Base-by-base conservation (phyloP, 2,797 vertebrate genomes). In the Oreochromis mossambicus region DNA sequence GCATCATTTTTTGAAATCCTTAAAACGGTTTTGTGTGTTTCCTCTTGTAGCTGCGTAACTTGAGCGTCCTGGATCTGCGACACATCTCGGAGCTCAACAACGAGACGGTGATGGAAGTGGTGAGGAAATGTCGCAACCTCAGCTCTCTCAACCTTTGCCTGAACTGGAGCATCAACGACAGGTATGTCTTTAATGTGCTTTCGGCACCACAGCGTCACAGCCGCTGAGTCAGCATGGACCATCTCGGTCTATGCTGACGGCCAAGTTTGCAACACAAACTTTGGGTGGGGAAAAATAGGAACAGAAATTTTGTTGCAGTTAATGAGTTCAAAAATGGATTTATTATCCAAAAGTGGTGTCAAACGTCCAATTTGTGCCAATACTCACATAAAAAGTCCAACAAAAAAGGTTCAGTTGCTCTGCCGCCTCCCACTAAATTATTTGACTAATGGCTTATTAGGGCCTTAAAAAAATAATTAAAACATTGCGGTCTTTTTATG, bases 81-180 rank as follows among this genome's bases (percentile, higher is more conserved):
- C 98, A 99, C 95, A 99, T 99, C 95, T 98, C 97, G 17, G 98
- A 99, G 96, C 97, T 99, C 90, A 98, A 98, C 95, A 99, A 99
- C 52, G 98, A 99, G 96, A 99, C 98, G 0, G 98, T 99, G 93
- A 99, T 99, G 98, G 98, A 99, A 95, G 97, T 99, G 95, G 98
- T 99, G 91, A 98, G 97, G 93, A 98, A 97, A 93, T 99, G 98
- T 95, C 97, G 95, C 92, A 98, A 97, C 90, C 97, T 99, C 89
- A 98, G 97, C 91, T 99, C 98, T 55, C 97, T 99, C 91, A 99
- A 99, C 96, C 98, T 99, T 54, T 99, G 98, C 95, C 97, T 99
- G 94, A 99, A 99, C 96, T 99, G 98, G 97, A 99, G 98, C 97
- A 99, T 99, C 95, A 98, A 99, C 86, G 98, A 99, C 97, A 97